Evolutionary conservation across 2,113 vertebrate species (phyloP).

Genomic region (Laterallus jamaicensis): DNA sequence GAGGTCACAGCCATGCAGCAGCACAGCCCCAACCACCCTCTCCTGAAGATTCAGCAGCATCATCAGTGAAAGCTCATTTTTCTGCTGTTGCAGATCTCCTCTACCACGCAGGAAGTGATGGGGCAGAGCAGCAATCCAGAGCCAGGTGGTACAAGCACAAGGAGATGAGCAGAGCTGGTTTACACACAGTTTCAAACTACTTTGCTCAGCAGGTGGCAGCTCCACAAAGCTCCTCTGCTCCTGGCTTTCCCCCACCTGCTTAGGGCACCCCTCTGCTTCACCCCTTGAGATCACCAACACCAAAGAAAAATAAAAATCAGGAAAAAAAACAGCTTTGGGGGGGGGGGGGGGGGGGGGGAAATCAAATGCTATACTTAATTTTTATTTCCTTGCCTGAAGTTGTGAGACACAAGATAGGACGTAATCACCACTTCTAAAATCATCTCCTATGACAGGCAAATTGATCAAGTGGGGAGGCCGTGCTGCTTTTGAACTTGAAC

Average conservation of each 20-base stretch:
- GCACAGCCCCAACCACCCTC: background rate
- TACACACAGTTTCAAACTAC: background rate
- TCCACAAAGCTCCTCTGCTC: background rate
- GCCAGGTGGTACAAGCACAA: background rate
- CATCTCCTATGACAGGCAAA: slow-evolving; percentile 55
- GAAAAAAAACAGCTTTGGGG: no score
- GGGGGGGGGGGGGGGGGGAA: no score
- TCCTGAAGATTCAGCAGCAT: background rate
- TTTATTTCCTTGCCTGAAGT: background rate
- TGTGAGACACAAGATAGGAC: background rate
- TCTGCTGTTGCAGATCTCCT: background rate
- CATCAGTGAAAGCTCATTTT: background rate
- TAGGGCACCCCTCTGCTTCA: background rate
- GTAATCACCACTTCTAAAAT: slow-evolving; percentile 36
- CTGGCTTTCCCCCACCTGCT: background rate
- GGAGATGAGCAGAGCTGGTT: background rate
- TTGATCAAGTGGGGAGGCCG: slow-evolving; percentile 14
- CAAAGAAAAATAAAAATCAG: background rate
- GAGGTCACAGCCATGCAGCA: rapidly evolving
- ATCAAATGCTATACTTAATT: background rate
- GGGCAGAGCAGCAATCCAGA: background rate
- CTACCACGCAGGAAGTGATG: rapidly evolving
- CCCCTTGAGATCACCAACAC: background rate
- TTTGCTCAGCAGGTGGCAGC: background rate
- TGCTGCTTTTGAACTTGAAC: background rate